These are phyloP conservation scores for Cyrtodaria siliqua DNA, from an alignment of 2,888 invertebrate genomes.

Conservation along the genomic window DNA sequence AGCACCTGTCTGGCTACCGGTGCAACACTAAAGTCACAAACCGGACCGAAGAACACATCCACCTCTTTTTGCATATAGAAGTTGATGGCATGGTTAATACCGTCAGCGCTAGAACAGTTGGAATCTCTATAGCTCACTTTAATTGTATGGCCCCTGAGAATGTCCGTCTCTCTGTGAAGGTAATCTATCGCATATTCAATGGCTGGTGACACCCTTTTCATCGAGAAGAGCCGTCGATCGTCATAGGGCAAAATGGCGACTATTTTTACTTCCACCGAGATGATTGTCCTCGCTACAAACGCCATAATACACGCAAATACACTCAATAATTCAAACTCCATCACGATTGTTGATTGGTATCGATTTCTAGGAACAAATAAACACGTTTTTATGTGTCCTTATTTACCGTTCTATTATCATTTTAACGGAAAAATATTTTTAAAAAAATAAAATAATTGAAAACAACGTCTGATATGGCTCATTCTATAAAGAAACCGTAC, in stretches of 20 bases:
- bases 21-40: constrained; percentile 90
- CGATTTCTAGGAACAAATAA: no score
- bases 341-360: no score
- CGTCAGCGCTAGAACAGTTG: constrained; percentile 74
- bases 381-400: no score
- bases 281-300: not conserved
- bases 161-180: constrained; percentile 49
- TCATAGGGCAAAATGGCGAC: constrained; percentile 76
- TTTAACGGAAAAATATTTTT: no score
- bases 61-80: constrained; percentile 73
- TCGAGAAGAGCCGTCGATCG: constrained; percentile 72
- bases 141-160: constrained; percentile 50
- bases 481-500: no score
- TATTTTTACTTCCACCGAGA: constrained; percentile 63
- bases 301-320: constrained; percentile 4
- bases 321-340: not conserved
- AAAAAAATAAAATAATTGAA: no score
- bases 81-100: constrained; percentile 78
- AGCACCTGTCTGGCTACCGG: constrained; percentile 94
- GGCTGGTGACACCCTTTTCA: constrained; percentile 79
- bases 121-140: constrained; percentile 74
- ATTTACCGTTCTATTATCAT: no score
- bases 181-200: constrained; percentile 79
- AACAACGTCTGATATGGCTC: no score
- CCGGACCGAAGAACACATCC: constrained; percentile 83